These are phyloP conservation scores for Zaprionus lineosus DNA, from an alignment of 2,888 invertebrate species.

Conservation along the genomic window DNA sequence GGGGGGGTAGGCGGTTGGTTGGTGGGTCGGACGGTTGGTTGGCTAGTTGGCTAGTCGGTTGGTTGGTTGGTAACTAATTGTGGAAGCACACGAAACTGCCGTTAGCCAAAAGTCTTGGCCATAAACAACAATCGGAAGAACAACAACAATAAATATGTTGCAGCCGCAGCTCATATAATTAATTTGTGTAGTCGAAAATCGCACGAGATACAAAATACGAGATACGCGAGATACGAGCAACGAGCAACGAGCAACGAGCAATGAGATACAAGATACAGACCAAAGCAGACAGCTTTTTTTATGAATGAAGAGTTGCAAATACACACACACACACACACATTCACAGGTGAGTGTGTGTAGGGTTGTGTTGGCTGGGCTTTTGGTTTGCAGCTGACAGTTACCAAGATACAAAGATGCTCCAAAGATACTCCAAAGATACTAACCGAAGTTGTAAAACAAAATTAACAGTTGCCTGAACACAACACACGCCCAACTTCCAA, in stretches of 20 bases:
- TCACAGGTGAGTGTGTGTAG: constrained; percentile 18
- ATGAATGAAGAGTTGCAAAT: constrained; percentile 56
- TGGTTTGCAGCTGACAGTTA: constrained; percentile 61
- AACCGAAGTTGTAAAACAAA: constrained; percentile 66
- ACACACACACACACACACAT: constrained; percentile 3
- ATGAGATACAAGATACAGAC: constrained; percentile 9
- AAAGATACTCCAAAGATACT: no score
- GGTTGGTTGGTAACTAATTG: constrained; percentile 35
- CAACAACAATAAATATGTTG: constrained; percentile 22
- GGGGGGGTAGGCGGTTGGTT: neutral
- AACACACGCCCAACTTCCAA: constrained; percentile 22
- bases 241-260: no score
- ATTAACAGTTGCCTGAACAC: constrained; percentile 75
- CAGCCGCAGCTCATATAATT: constrained; percentile 45
- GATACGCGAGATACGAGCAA: no score
- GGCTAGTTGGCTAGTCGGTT: neutral
- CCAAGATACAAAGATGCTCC: constrained; percentile 36
- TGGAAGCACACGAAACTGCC: constrained; percentile 52
- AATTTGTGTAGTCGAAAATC: constrained; percentile 53
- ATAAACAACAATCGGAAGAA: constrained; percentile 31
- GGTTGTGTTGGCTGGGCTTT: constrained; percentile 30
- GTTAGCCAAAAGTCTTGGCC: constrained; percentile 56
- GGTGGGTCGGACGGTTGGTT: neutral
- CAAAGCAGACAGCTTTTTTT: constrained; percentile 27
- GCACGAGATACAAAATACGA: constrained; percentile 35